Evolutionary conservation across 2,888 invertebrate genomes (phyloP), one percentile per base, ranked within the genome.

Genomic region (Drosophila formosana): DNA sequence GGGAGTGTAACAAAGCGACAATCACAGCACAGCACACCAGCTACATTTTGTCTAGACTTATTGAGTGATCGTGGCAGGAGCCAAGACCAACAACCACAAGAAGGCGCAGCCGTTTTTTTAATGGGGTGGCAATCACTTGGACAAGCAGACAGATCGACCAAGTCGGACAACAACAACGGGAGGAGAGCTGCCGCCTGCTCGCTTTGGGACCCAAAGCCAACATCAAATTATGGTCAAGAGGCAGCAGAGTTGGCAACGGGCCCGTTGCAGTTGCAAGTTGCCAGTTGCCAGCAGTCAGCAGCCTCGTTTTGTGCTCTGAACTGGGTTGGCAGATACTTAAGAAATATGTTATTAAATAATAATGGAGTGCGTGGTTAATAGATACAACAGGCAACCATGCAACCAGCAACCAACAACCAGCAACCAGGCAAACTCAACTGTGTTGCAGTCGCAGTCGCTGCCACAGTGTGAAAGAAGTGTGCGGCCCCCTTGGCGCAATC

Each of bases 51-150:
- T 86, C 89, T 88, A 85, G 90, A 85, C 85, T 85, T 85, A 89
- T 89, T 89, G 89, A 85, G 89, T 88, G 89, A 89, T 87, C 89
- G 88, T 88, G 89, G 88, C 90, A 80, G 89, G 85, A 89, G 77
- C 80, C 73, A 70, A 66, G 72, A 70, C 61, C 47, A 72, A 60
- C 69, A 70, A 69, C 70, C 72, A 68, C 71, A 74, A 67, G 74
- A 72, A 75, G 78, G 78, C 78, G 74, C 77, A 75, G 81, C 78
- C 78, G 78, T 80, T 81, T 83, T 87, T 90, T 90, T 90, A 91
- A 90, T 90, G 90, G 90, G 90, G 91, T 90, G 91, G 91, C 91
- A 91, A 91, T 91, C 91, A 91, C 89, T 80, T 89, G 84, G 89
- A 87, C 88, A 88, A 56, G 46, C 55, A 9, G 57, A 46, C 18